Conservation (phyloP, 92 coral and sea anemone genomes). For the Phenganax subtilis region DNA sequence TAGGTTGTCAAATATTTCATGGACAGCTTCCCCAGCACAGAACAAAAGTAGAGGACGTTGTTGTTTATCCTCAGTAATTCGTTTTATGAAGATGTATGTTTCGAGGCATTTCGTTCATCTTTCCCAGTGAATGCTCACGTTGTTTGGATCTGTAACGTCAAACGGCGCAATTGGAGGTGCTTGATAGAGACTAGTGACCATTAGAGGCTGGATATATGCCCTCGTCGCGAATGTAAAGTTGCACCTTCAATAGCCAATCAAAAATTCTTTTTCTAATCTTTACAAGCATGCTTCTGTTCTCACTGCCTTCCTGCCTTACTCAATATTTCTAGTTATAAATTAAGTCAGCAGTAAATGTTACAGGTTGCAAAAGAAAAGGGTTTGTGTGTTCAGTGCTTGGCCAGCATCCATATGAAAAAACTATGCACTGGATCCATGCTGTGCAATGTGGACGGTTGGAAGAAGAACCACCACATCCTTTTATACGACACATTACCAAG, state of each 20-base stretch:
- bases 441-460: conserved; percentile 40
- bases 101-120: conserved; percentile 27
- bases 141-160: conserved; percentile 12
- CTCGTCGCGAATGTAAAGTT: too few relatives aligned
- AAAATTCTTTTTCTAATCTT: too few relatives aligned
- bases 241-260: too few relatives aligned
- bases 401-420: conserved; percentile 34
- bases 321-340: background rate
- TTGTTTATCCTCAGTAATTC: conserved; percentile 23
- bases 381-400: conserved; percentile 47
- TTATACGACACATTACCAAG: conserved; percentile 29
- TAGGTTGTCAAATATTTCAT: conserved; percentile 24
- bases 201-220: too few relatives aligned
- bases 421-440: conserved; percentile 29
- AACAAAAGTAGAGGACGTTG: conserved; percentile 12
- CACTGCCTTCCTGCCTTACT: too few relatives aligned
- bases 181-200: conserved; percentile 9
- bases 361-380: conserved; percentile 43
- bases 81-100: conserved; percentile 23
- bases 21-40: conserved; percentile 36
- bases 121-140: conserved; percentile 18
- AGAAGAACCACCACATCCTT: conserved; percentile 36
- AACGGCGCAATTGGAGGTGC: conserved; percentile 21
- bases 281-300: too few relatives aligned
- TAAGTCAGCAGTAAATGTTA: background rate